Base-by-base conservation (phyloP, 1,140 invertebrate species). In the Eurosta solidaginis region DNA sequence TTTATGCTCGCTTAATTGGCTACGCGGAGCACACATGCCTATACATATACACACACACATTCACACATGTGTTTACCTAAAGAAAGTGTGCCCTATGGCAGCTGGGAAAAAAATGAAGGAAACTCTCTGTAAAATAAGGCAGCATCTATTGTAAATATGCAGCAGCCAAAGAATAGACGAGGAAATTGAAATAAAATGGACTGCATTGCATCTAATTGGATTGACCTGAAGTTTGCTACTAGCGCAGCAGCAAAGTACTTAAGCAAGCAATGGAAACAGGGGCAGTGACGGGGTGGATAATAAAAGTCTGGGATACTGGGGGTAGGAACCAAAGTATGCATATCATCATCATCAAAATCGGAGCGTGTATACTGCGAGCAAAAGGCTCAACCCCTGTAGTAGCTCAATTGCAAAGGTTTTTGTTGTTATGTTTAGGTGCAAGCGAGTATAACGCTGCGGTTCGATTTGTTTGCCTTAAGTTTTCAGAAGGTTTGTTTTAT, bases 181-280 rank as follows among this genome's bases (percentile, higher is more conserved):
- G 20, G 59, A 68, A 74, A 47, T 74, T 45, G 44, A 74, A 74
- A 74, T 45, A 74, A 74, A 74, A 74, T 29, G 73, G 40, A 27
- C 73, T 74, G 73, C 73, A 74, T 47, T 29, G 73, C 27, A 74
- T 45, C 73, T 74, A 74, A 74, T 74, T 74, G 73, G 73, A 74
- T 74, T 74, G 73, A 74, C 73, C 73, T 74, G 73, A 40, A 74
- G 73, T 14, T 3, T 6, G 73, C 42, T 44, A 42, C 40, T 29
- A 47, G 14, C 7, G 25, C n/a, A 17, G n/a, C 6, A 7, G n/a
- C 0, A 29, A 52, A 59, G 52, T n/a, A 63, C 6, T 7, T 25
- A 9, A 14, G 27, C 22, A 40, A 45, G 40, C 20, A 20, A 68
- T 17, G 36, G 36, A 33, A 42, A 27, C 22, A 40, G 7, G n/a